Base-by-base conservation (phyloP, 2,888 invertebrate species). In the Diadromus collaris region DNA sequence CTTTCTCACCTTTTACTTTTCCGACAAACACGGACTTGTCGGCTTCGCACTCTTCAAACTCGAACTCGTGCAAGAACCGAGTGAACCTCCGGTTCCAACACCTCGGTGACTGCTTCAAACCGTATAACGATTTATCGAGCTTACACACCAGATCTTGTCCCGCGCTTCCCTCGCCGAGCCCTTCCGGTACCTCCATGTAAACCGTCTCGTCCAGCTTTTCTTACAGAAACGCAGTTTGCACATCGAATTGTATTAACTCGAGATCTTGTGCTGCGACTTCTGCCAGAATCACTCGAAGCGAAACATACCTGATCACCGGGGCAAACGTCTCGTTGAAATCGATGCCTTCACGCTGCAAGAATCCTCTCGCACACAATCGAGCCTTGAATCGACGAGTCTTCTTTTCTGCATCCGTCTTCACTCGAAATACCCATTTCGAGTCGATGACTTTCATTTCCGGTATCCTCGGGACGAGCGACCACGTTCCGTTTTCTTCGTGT, bases 81-180 rank as follows among this genome's bases (percentile, higher is more conserved):
- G 44, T 44, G 44, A 44, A 44, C 13, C 5, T 44, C 10, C 10
- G 16, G 13, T 44, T 44, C 44, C 44, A 44, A 16, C 44, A 44
- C 44, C 44, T 21, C 16, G 87, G 83, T 51, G 85, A 84, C 78
- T 89, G 88, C 68, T 86, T 88, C 2, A 89, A 81, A 16, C 88
- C 88, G 82, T 89, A 89, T 27, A 89, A 16, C 13, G 44, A 44
- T 5, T 44, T 44, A 1, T 44, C 2, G 13, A 44, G 44, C 16
- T 44, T 44, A 48, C 56, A 85, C 83, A 75, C 82, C 84, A 19
- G n/a, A n/a, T n/a, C n/a, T n/a, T n/a, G n/a, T n/a, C n/a, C n/a
- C n/a, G n/a, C 81, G 79, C 6, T 89, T 68, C 44, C 80, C 68
- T 2, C 16, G 44, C 7, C 10, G 41, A 41, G 7, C 16, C 41